Percentiles rank a stretch among this genome's conserved stretches.
phyloP scores from a whole-genome alignment of 2,888 invertebrate species.

The Cerastis rubricosa region DNA sequence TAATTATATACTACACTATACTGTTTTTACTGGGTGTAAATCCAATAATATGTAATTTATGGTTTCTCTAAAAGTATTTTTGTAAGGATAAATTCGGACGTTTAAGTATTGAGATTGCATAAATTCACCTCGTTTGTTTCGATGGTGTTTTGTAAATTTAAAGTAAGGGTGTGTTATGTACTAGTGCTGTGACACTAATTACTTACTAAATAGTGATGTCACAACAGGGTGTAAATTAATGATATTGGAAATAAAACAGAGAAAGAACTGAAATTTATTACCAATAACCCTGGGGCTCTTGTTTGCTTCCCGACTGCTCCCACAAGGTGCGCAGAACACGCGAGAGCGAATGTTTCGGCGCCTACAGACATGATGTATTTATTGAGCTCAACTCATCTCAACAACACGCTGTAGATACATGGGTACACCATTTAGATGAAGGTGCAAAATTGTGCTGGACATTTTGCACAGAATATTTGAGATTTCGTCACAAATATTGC shows the following conservation, averaged over 20 bases:
- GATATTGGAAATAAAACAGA: constrained; percentile 76
- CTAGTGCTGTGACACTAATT: too few relatives aligned
- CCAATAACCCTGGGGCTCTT: constrained; percentile 82
- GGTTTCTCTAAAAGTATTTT: constrained; percentile 45
- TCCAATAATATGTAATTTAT: constrained; percentile 65
- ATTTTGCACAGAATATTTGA: not conserved
- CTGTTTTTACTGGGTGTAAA: constrained; percentile 65
- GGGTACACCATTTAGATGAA: constrained; percentile 24
- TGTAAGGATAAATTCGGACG: constrained; percentile 10
- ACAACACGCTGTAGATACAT: constrained; percentile 40
- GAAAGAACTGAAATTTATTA: constrained; percentile 84
- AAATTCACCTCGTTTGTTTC: constrained; percentile 42
- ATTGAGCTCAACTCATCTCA: constrained; percentile 65
- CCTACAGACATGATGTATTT: constrained; percentile 84
- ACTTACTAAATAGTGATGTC: too few relatives aligned
- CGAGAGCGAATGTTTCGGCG: constrained; percentile 79
- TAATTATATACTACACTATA: constrained; percentile 65
- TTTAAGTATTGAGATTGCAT: constrained; percentile 30
- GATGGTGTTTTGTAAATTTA: constrained; percentile 55
- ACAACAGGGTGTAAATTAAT: constrained; percentile 78
- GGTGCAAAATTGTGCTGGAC: not conserved
- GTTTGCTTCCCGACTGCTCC: constrained; percentile 78
- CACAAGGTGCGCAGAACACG: constrained; percentile 82
- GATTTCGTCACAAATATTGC: constrained; percentile 15
- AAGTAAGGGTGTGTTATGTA: too few relatives aligned